Conservation (phyloP, 2,113 vertebrate genomes). For the Probosciger aterrimus region DNA sequence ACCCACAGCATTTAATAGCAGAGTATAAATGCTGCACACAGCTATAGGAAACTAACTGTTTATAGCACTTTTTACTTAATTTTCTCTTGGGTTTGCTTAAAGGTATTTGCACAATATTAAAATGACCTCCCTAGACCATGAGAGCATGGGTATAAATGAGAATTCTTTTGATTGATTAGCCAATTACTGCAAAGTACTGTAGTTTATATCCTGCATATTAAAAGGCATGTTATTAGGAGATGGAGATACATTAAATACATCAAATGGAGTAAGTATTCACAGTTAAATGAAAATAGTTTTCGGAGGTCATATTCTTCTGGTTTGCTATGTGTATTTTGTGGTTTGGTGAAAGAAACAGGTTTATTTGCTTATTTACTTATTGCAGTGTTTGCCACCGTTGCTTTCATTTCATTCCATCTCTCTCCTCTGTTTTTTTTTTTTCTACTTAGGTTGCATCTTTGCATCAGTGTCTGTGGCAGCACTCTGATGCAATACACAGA, state of each 20-base stretch:
- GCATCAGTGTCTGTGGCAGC: background rate
- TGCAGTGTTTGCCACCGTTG: background rate
- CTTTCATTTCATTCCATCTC: background rate
- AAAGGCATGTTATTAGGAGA: background rate
- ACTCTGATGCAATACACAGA: background rate
- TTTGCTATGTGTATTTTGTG: background rate
- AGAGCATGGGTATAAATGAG: slow-evolving; percentile 14
- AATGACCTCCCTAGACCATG: slow-evolving; percentile 45
- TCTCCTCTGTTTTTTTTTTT: background rate
- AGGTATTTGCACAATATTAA: slow-evolving; percentile 45
- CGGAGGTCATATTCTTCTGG: rapidly evolving
- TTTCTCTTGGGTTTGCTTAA: slow-evolving; percentile 8
- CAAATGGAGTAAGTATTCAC: background rate
- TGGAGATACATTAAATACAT: slow-evolving; percentile 21
- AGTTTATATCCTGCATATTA: slow-evolving; percentile 37
- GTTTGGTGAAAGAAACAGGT: background rate
- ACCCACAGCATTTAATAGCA: background rate
- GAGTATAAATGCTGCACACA: background rate
- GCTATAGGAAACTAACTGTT: background rate
- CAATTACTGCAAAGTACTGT: slow-evolving; percentile 44
- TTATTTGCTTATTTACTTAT: background rate
- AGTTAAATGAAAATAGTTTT: background rate
- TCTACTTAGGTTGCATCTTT: background rate
- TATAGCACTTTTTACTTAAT: background rate
- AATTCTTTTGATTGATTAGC: slow-evolving; percentile 61